Conservation (phyloP, 2,113 vertebrate genomes). For the Myocastor coypus region DNA sequence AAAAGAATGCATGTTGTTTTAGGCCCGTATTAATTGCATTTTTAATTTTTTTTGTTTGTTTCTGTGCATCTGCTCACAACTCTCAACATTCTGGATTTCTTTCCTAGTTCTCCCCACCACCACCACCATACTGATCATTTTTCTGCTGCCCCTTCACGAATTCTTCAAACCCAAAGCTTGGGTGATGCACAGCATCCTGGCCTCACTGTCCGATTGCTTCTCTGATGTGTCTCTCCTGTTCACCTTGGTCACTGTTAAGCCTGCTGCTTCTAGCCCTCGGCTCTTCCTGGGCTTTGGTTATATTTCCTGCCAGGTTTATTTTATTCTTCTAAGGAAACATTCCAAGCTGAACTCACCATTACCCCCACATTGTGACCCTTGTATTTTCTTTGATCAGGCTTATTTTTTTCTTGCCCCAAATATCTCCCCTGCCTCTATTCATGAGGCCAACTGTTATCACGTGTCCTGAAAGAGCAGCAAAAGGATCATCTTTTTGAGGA, state of each 20-base stretch:
- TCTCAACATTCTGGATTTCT: conserved; percentile 5
- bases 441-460: background rate
- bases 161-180: background rate
- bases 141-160: background rate
- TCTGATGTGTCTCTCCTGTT: background rate
- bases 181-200: background rate
- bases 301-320: background rate
- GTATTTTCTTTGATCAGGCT: background rate
- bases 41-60: background rate
- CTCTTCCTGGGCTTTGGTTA: background rate
- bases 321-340: background rate
- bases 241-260: background rate
- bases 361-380: background rate
- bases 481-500: background rate
- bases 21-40: background rate
- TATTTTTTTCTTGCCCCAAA: background rate
- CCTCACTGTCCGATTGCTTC: background rate
- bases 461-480: background rate
- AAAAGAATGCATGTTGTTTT: background rate
- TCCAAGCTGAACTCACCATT: background rate
- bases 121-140: background rate
- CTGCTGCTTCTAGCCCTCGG: background rate
- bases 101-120: background rate
- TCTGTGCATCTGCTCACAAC: background rate
- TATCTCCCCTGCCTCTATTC: background rate